These are phyloP conservation scores for Aporophyla lueneburgensis DNA, from an alignment of 2,888 invertebrate species.

Conservation along the genomic window DNA sequence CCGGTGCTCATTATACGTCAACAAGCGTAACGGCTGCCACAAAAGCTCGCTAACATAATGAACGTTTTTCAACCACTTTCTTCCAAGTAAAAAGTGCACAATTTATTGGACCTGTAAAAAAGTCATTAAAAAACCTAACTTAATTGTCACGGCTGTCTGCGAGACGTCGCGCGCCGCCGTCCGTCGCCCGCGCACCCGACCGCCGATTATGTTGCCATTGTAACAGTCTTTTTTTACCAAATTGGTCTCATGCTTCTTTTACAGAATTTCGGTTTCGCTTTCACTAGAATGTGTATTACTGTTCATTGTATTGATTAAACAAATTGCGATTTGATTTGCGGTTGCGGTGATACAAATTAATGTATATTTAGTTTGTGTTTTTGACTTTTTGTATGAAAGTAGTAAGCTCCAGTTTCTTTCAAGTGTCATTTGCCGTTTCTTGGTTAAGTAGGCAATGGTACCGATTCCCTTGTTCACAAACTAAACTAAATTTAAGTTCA, in stretches of 20 bases:
- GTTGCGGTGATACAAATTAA: conserved; percentile 64
- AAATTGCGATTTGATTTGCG: conserved; percentile 72
- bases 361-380: conserved; percentile 57
- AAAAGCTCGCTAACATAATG: conserved; percentile 79
- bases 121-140: conserved; percentile 83
- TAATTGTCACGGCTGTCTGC: conserved; percentile 84
- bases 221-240: conserved; percentile 64
- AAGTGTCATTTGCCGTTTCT: conserved; percentile 18
- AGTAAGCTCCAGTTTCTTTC: conserved; percentile 45
- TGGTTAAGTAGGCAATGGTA: conserved; percentile 35
- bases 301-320: conserved; percentile 71
- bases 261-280: conserved; percentile 80
- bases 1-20: conserved; percentile 63
- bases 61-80: conserved; percentile 85
- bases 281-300: conserved; percentile 81
- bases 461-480: no score
- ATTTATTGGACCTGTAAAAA: conserved; percentile 69
- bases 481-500: no score
- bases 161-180: conserved; percentile 60
- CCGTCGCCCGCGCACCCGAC: conserved; percentile 57
- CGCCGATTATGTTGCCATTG: conserved; percentile 69
- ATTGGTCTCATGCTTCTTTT: conserved; percentile 72
- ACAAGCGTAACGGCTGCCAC: conserved; percentile 70
- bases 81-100: conserved; percentile 74
- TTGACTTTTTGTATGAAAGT: conserved; percentile 57